Evolutionary conservation across 2,888 invertebrate genomes (phyloP), one percentile per base, ranked within the genome.

Genomic region (Papilio demoleus): DNA sequence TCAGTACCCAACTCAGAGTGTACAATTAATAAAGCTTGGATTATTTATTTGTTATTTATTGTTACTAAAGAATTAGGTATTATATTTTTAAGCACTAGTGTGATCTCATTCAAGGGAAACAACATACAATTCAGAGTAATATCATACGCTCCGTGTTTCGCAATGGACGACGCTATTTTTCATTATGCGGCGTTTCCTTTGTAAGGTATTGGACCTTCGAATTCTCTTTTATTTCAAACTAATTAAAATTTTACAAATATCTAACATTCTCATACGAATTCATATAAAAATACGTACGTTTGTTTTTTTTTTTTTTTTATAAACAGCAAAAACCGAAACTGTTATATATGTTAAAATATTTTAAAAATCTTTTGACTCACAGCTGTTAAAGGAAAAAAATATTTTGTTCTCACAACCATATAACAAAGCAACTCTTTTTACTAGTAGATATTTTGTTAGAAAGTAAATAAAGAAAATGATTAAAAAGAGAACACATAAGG

Each of bases 101-200:
- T 53, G 24, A 38, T 11, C 64, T 53, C 38, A 24, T 64, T 56
- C 22, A 65, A 56, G 19, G 3, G 22, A 11, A 58, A 65, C 65
- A 56, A 38, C 40, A 67, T 17, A 61, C 47, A 56, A 27, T 47
- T 24, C n/a, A n/a, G n/a, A 64, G 38, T 27, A 53, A 56, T 59
- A 27, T 19, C 11, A 22, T 56, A 58, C 61, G 67, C 9, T 60
- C 45, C 45, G 27, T 45, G 17, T 45, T 62, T 42, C n/a, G 61
- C 61, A 59, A 59, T 38, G 36, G 59, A 5, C 38, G 22, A 12
- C 22, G 60, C 60, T 38, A 27, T 45, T 45, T n/a, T 62, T 31
- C 31, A 62, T 62, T 62, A 62, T 62, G 42, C 17, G 12, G 27
- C 12, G 45, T 45, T 42, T 62, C 17, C 62, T 62, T 62, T 62